These are phyloP conservation scores for Dryoscopus gambensis DNA, from an alignment of 2,113 vertebrate species.

Conservation along the genomic window DNA sequence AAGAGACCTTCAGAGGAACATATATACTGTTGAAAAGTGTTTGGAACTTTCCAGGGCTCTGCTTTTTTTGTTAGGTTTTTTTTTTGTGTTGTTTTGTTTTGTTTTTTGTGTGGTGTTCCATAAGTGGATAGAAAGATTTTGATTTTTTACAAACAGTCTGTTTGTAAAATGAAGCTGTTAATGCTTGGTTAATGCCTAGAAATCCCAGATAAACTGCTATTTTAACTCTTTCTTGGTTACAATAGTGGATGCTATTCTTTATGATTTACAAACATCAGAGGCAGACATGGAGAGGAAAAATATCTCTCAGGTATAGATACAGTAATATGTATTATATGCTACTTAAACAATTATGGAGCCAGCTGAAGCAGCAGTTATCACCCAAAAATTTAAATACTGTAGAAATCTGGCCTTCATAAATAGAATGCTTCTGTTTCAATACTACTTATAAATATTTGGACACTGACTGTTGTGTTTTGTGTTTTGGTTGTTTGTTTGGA, in stretches of 20 bases:
- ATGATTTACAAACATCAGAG: neutral
- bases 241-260: neutral
- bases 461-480: neutral
- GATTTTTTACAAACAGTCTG: neutral
- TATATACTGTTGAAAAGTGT: neutral
- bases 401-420: neutral
- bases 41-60: neutral
- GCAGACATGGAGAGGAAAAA: neutral
- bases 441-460: neutral
- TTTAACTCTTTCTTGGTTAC: neutral
- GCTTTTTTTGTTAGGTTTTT: neutral
- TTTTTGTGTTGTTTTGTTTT: neutral
- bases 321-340: neutral
- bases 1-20: neutral
- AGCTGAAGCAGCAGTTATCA: neutral
- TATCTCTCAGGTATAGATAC: neutral
- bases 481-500: neutral
- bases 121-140: neutral
- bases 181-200: neutral
- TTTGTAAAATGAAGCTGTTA: neutral
- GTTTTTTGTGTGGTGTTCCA: neutral
- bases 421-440: neutral
- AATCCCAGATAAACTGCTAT: neutral
- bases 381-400: neutral
- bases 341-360: neutral